Evolutionary conservation across 2,113 vertebrate species (phyloP), one percentile per base, ranked within the genome.

Genomic region (Dolichallabes microphthalmus): DNA sequence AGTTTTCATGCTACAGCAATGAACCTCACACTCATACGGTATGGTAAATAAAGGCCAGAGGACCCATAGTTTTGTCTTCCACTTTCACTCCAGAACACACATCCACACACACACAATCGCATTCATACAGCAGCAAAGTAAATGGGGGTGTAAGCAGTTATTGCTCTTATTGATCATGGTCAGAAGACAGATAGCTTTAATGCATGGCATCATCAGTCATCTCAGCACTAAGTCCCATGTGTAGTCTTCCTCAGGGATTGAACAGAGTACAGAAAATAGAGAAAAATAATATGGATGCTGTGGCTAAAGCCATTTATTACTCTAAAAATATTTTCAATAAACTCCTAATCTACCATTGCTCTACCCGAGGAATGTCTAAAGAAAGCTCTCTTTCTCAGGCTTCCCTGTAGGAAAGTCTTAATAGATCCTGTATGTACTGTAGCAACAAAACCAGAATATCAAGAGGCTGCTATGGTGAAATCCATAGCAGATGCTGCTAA

Each of bases 81-180:
- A 63, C 50, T 73, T 45, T 50, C 35, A 87, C 52, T 78, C 52
- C 30, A 73, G 78, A 76, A 79, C 55, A 57, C 76, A 80, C 76
- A 80, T 45, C 30, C 66, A 35, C 32, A 71, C 30, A 79, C 76
- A 84, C 10, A 8, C 77, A 32, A 25, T 22, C 81, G 30, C 52
- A 66, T 64, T 81, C 22, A 53, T 66, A 80, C 61, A 82, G 66
- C 80, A 80, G 69, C 55, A 61, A 81, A 77, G 84, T 52, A 83
- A 85, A 61, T 61, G 73, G 71, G 86, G 30, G 63, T 87, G 86
- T 66, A 10, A 81, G 84, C 76, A 89, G 52, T 45, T 80, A 86
- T 90, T 84, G 84, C 87, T 78, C 19, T 52, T 87, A 91, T 92
- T 87, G 90, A 93, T 91, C 85, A 22, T 22, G 58, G 57, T 39